Evolutionary conservation across 2,797 vertebrate genomes (phyloP).

Genomic region (Sphaeramia orbicularis): DNA sequence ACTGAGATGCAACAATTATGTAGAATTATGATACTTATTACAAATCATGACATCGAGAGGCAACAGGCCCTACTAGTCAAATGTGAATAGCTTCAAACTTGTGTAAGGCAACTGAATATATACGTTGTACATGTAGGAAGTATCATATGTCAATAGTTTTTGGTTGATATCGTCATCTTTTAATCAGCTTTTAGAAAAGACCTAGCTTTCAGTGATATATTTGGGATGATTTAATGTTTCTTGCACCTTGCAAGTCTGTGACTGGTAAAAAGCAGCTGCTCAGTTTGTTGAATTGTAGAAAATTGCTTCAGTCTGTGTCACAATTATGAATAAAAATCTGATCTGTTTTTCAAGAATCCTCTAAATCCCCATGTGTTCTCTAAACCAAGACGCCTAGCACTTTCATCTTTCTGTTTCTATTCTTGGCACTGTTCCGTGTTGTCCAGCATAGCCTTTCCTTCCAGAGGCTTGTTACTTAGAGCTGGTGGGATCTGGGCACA

Average conservation of each 20-base stretch:
- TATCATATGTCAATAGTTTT: neutral
- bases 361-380: slow-evolving; percentile 18
- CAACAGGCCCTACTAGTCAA: too few relatives aligned
- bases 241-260: neutral
- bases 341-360: slow-evolving; percentile 20
- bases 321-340: neutral
- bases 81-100: too few relatives aligned
- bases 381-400: slow-evolving; percentile 26
- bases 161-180: neutral
- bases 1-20: too few relatives aligned
- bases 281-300: too few relatives aligned
- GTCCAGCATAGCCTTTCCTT: slow-evolving; percentile 65
- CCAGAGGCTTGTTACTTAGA: slow-evolving; percentile 69
- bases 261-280: neutral
- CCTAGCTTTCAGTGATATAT: too few relatives aligned
- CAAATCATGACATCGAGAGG: too few relatives aligned
- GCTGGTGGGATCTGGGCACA: slow-evolving; percentile 74
- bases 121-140: too few relatives aligned
- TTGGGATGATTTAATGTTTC: neutral
- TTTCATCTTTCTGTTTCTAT: slow-evolving; percentile 60
- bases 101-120: too few relatives aligned
- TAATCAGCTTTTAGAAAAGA: too few relatives aligned
- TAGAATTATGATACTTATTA: too few relatives aligned
- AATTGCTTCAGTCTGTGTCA: too few relatives aligned
- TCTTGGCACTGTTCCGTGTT: slow-evolving; percentile 54